Percentiles rank a stretch among this genome's conserved stretches.
phyloP scores from a whole-genome alignment of 2,888 invertebrate genomes.

The Hypomecis punctinalis region DNA sequence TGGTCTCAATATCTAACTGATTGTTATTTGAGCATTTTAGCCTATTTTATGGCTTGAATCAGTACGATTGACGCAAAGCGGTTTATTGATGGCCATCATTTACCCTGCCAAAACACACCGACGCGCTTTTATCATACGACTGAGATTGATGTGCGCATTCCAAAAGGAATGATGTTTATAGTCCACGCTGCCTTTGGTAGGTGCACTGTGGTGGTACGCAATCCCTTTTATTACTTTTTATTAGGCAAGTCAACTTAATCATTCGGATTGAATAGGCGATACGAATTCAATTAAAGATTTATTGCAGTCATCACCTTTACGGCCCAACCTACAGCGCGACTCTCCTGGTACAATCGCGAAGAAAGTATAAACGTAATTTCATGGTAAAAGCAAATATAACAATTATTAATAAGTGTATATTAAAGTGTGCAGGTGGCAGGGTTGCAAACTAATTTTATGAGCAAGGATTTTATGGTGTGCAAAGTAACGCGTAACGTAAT shows the following conservation, averaged over 20 bases:
- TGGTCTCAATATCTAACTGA: too few relatives aligned
- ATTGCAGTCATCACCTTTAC: conserved; percentile 61
- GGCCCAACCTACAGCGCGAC: conserved; percentile 40
- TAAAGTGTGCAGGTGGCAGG: too few relatives aligned
- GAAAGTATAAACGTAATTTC: not conserved
- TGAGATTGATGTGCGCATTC: conserved; percentile 52
- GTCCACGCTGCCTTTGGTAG: conserved; percentile 24
- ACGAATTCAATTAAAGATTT: conserved; percentile 74
- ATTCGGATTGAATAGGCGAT: conserved; percentile 65
- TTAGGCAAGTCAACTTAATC: conserved; percentile 54
- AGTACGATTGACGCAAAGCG: conserved; percentile 53
- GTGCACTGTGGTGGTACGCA: conserved; percentile 27
- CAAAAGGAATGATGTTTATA: conserved; percentile 33
- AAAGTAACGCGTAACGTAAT: too few relatives aligned
- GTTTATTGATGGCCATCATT: conserved; percentile 58
- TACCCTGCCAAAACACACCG: conserved; percentile 58
- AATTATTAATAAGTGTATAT: too few relatives aligned
- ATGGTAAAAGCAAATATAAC: too few relatives aligned
- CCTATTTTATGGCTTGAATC: conserved; percentile 25
- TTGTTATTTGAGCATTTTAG: conserved; percentile 11
- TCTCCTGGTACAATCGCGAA: conserved; percentile 40
- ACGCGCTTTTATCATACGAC: conserved; percentile 50
- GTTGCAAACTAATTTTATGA: too few relatives aligned
- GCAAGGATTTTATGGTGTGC: too few relatives aligned
- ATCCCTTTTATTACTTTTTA: conserved; percentile 47